These are phyloP conservation scores for Actenoides lindsayi DNA, from an alignment of 2,113 vertebrate species.

Conservation along the genomic window DNA sequence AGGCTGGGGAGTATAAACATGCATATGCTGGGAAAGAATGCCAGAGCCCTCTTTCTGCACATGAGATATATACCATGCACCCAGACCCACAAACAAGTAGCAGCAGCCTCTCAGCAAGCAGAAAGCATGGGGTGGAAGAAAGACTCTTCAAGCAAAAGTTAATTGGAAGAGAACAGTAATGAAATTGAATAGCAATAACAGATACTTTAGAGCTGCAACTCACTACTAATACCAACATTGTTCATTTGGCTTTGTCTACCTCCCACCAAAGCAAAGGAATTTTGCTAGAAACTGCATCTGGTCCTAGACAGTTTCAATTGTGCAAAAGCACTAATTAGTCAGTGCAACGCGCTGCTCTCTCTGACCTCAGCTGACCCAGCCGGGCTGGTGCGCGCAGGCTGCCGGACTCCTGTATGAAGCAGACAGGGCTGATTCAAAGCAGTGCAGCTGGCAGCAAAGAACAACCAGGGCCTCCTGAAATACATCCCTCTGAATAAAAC, in stretches of 20 bases:
- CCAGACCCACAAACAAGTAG: not conserved
- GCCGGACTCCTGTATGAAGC: not conserved
- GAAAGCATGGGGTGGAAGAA: not conserved
- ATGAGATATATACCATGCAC: not conserved
- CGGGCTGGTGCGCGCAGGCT: accelerated
- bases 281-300: not conserved
- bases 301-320: not conserved
- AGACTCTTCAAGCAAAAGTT: not conserved
- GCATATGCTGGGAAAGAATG: not conserved
- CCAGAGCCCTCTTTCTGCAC: accelerated
- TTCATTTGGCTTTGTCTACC: not conserved
- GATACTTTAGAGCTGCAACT: not conserved
- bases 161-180: not conserved
- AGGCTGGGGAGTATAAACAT: not conserved
- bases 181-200: not conserved
- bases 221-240: not conserved
- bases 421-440: accelerated
- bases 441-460: not conserved
- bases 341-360: not conserved
- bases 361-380: not conserved
- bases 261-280: not conserved
- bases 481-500: not conserved
- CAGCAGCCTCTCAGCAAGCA: not conserved
- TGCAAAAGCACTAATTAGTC: not conserved
- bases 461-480: not conserved